Evolutionary conservation across 1,140 invertebrate genomes (phyloP).

Genomic region (Diorhabda carinulata): DNA sequence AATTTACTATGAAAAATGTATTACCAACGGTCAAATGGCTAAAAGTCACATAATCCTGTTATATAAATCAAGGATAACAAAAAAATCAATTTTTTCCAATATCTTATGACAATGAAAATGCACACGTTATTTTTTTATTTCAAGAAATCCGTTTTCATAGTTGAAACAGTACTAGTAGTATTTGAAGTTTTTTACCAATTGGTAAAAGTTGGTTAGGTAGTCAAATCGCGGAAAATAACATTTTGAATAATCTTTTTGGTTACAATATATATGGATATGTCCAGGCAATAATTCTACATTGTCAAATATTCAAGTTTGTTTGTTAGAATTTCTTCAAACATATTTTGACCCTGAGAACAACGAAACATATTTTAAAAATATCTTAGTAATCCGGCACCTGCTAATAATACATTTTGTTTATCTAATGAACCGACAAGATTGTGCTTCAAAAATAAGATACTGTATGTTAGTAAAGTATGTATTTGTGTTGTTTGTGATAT

Average conservation of each 20-base stretch:
- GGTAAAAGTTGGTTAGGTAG: neutral
- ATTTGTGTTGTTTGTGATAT: neutral
- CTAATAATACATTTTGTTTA: conserved; percentile 23
- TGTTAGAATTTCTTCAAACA: neutral
- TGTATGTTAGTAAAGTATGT: neutral
- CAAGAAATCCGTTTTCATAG: no score
- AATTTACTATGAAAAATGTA: no score
- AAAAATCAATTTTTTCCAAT: neutral
- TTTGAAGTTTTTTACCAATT: no score
- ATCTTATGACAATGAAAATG: neutral
- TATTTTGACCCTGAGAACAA: neutral
- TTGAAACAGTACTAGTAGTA: no score
- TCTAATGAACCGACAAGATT: neutral
- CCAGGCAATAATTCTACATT: neutral
- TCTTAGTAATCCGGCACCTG: conserved; percentile 7
- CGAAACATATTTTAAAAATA: neutral
- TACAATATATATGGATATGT: no score
- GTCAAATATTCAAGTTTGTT: neutral
- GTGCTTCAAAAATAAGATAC: neutral
- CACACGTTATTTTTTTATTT: no score
- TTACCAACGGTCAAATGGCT: neutral
- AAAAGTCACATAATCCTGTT: neutral
- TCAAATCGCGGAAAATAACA: neutral
- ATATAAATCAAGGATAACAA: neutral
- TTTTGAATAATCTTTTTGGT: neutral